Conservation (phyloP, 1,140 invertebrate species). For the Anastrepha ludens region DNA sequence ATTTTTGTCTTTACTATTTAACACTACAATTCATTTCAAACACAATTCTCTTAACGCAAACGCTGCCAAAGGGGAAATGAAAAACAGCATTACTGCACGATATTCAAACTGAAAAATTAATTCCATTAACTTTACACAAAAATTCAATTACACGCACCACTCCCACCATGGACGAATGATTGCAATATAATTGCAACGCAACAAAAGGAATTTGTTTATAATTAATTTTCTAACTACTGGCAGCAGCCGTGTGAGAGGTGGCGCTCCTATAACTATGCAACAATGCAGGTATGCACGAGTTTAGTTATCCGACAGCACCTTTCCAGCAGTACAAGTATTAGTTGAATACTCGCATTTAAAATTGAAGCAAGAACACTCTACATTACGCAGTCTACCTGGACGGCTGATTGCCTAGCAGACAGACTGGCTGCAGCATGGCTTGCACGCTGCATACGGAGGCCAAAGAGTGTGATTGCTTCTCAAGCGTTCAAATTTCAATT, state of each 20-base stretch:
- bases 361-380: background rate
- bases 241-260: background rate
- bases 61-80: no score
- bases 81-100: background rate
- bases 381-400: background rate
- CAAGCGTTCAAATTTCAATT: slow-evolving; percentile 29
- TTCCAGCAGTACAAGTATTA: background rate
- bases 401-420: background rate
- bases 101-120: background rate
- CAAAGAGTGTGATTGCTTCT: background rate
- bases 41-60: no score
- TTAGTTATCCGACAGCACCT: background rate
- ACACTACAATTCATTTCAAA: no score
- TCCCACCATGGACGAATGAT: background rate
- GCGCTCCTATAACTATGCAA: slow-evolving; percentile 12
- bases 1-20: no score
- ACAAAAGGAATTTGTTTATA: slow-evolving; percentile 46
- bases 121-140: slow-evolving; percentile 24
- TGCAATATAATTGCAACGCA: slow-evolving; percentile 1
- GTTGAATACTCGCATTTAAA: background rate
- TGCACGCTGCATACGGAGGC: background rate
- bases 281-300: background rate
- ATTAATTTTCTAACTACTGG: slow-evolving; percentile 41
- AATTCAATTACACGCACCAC: slow-evolving; percentile 41
- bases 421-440: background rate